phyloP scores from a whole-genome alignment of 2,888 invertebrate genomes.

The Beris chalybata region DNA sequence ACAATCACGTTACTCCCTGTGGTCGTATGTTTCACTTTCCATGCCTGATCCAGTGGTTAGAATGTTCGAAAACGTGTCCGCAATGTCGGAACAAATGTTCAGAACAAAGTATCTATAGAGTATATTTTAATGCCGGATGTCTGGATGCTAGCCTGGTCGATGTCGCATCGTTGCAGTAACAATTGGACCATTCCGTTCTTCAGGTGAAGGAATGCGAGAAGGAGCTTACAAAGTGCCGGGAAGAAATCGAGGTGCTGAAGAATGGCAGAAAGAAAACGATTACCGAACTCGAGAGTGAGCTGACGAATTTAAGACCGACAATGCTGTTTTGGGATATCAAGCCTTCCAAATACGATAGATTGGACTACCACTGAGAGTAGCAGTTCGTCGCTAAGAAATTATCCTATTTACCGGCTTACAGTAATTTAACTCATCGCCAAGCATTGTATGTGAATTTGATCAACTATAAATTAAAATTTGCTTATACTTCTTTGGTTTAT shows the following conservation, averaged over 20 bases:
- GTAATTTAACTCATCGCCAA: slow-evolving; percentile 17
- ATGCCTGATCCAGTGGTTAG: slow-evolving; percentile 69
- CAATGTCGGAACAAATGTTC: slow-evolving; percentile 73
- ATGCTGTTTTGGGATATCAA: slow-evolving; percentile 58
- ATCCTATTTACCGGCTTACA: background rate
- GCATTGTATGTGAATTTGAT: slow-evolving; percentile 25
- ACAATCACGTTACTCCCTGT: slow-evolving; percentile 65
- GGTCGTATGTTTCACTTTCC: slow-evolving; percentile 71
- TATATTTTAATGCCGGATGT: slow-evolving; percentile 68
- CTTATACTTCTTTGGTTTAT: slow-evolving; percentile 5
- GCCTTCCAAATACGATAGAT: background rate
- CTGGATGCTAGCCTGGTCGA: slow-evolving; percentile 63
- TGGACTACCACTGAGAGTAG: background rate
- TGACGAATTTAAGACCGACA: slow-evolving; percentile 54
- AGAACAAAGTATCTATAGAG: slow-evolving; percentile 63
- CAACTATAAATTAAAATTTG: slow-evolving; percentile 1
- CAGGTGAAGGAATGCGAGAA: slow-evolving; percentile 60
- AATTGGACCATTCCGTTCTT: slow-evolving; percentile 65
- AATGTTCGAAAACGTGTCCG: slow-evolving; percentile 75
- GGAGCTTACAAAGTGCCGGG: slow-evolving; percentile 46
- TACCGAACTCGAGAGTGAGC: slow-evolving; percentile 7
- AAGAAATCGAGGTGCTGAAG: slow-evolving; percentile 46
- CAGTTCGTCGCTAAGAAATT: background rate
- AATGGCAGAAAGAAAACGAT: slow-evolving; percentile 45
- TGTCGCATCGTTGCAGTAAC: slow-evolving; percentile 63